A percentile compares a stretch with the other conserved stretches of the same genome.
phyloP scores from a whole-genome alignment of 2,888 invertebrate species.

The Timandra comae region DNA sequence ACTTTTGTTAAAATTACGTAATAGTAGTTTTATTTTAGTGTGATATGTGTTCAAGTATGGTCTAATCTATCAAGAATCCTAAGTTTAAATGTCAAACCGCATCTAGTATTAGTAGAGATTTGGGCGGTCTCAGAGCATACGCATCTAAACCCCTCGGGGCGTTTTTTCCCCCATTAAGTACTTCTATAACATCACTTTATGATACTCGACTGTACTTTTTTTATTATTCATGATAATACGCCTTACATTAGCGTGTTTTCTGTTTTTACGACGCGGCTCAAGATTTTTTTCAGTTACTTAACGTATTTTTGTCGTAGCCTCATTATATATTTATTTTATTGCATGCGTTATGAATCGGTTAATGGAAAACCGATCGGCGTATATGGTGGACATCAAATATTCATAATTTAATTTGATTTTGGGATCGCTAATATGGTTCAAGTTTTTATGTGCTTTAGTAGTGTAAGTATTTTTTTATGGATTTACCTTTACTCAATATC shows the following conservation, averaged over 20 bases:
- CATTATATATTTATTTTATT: constrained; percentile 36
- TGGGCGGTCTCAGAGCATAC: constrained; percentile 21
- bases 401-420: neutral
- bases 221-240: constrained; percentile 71
- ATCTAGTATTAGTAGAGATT: too few relatives aligned
- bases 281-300: constrained; percentile 29
- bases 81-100: too few relatives aligned
- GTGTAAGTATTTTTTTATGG: too few relatives aligned
- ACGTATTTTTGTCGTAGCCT: constrained; percentile 29
- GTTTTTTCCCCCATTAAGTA: constrained; percentile 56
- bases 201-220: constrained; percentile 62
- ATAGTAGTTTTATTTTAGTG: too few relatives aligned
- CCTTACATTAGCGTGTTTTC: constrained; percentile 59
- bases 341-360: constrained; percentile 7
- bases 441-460: neutral
- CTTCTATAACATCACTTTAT: constrained; percentile 69
- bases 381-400: neutral
- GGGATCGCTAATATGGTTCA: neutral
- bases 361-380: neutral
- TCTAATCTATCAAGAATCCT: too few relatives aligned
- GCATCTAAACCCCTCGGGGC: constrained; percentile 42
- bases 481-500: too few relatives aligned
- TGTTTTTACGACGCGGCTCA: constrained; percentile 37
- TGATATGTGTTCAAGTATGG: too few relatives aligned
- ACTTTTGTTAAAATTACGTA: too few relatives aligned